These are phyloP conservation scores for Paraplagusia blochii DNA, from an alignment of 2,113 vertebrate species.

Conservation along the genomic window DNA sequence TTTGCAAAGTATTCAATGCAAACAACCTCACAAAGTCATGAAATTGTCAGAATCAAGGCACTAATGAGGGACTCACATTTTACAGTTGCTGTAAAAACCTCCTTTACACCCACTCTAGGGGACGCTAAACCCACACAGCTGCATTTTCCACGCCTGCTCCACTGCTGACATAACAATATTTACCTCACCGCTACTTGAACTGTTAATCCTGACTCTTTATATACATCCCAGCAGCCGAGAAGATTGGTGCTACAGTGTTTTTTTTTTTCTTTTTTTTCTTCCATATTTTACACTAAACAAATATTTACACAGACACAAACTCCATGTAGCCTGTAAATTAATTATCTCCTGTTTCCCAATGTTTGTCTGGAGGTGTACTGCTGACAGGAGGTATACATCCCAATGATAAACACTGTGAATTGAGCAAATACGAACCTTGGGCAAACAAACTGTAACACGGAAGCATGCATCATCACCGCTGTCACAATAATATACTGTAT, in stretches of 20 bases:
- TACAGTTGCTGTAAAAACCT: background rate
- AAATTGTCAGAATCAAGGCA: background rate
- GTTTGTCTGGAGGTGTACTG: constrained; percentile 24
- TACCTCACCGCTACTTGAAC: background rate
- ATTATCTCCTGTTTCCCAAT: constrained; percentile 31
- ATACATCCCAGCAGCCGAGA: too few species aligned
- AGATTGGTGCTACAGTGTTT: too few species aligned
- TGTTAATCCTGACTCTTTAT: background rate
- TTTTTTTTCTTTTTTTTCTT: background rate
- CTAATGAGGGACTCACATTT: constrained; percentile 4
- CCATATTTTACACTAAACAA: background rate
- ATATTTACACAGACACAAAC: constrained; percentile 19
- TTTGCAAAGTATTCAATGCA: constrained; percentile 9
- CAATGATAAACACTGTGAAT: constrained; percentile 28
- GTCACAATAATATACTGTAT: constrained; percentile 24
- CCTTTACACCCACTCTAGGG: background rate
- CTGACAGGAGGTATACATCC: constrained; percentile 32
- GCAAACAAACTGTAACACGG: constrained; percentile 31
- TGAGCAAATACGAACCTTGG: constrained; percentile 22
- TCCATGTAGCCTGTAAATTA: constrained; percentile 17
- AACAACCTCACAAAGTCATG: background rate
- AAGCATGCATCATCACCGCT: constrained; percentile 21
- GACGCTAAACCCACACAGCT: background rate
- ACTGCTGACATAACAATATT: too few species aligned
- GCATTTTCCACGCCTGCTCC: background rate